Conservation (phyloP, 2,888 invertebrate species). For the Pristionchus entomophagus region DNA sequence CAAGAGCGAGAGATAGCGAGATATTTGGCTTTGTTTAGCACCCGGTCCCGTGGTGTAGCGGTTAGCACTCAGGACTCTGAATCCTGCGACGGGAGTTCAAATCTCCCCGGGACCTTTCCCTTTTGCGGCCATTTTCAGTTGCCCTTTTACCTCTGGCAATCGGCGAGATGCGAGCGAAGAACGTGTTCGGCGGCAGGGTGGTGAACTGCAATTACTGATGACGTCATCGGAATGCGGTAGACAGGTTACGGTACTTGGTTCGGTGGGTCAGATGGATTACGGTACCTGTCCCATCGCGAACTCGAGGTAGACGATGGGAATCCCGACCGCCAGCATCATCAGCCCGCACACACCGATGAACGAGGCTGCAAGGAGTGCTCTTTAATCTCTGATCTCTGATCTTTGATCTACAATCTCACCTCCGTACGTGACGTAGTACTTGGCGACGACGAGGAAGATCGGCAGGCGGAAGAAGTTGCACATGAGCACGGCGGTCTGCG, state of each 20-base stretch:
- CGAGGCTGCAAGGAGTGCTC: neutral
- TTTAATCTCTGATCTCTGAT: neutral
- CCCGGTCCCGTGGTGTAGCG: conserved; percentile 56
- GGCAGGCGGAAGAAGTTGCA: conserved; percentile 38
- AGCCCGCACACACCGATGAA: neutral
- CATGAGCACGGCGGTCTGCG: conserved; percentile 5
- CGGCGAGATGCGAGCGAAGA: conserved; percentile 11
- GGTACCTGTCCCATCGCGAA: conserved; percentile 28
- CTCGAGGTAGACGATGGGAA: conserved; percentile 17
- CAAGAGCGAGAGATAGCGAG: too few species aligned
- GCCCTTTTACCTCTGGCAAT: neutral
- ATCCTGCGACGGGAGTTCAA: conserved; percentile 60
- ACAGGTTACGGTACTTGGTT: neutral
- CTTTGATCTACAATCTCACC: neutral
- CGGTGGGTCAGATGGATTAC: neutral
- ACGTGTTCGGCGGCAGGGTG: conserved; percentile 24
- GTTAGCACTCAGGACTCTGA: conserved; percentile 62
- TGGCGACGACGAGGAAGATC: conserved; percentile 21
- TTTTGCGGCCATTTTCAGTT: neutral
- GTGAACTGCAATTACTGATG: neutral
- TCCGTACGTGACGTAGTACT: conserved; percentile 23
- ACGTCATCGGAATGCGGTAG: neutral
- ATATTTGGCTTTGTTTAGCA: neutral
- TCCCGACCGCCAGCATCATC: neutral
- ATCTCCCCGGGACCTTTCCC: conserved; percentile 52